Conservation (phyloP, 2,113 vertebrate genomes). For the Polyodon spathula region DNA sequence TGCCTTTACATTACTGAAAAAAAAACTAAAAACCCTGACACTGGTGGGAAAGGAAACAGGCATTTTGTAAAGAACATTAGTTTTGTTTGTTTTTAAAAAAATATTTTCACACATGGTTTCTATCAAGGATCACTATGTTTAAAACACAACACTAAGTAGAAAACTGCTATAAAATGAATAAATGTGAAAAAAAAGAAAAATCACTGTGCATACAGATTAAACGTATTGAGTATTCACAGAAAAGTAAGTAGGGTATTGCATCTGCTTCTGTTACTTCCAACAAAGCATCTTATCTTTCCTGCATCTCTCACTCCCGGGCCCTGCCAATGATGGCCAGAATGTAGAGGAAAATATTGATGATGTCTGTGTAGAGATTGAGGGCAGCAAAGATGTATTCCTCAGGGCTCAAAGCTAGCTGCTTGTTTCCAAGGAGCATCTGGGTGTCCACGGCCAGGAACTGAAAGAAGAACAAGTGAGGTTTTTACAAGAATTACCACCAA, state of each 20-base stretch:
- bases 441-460: slow-evolving; percentile 95
- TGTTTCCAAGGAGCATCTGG: slow-evolving; percentile 88
- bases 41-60: too few species aligned
- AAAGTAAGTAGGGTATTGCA: neutral
- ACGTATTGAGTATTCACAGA: neutral
- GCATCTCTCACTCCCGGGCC: slow-evolving; percentile 60
- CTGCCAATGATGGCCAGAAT: slow-evolving; percentile 80
- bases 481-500: neutral
- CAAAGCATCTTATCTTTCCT: neutral
- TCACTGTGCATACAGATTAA: neutral
- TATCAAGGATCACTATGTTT: too few species aligned
- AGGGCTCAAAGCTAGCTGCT: slow-evolving; percentile 82
- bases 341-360: slow-evolving; percentile 94
- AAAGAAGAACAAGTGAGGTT: slow-evolving; percentile 1
- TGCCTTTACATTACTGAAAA: too few species aligned
- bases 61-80: too few species aligned
- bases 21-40: too few species aligned
- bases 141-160: too few species aligned
- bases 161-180: too few species aligned
- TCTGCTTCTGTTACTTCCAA: neutral
- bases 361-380: slow-evolving; percentile 91
- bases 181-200: neutral
- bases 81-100: too few species aligned
- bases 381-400: slow-evolving; percentile 88
- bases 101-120: too few species aligned